Conservation (phyloP, 2,113 vertebrate species). For the Pygoscelis adeliae region DNA sequence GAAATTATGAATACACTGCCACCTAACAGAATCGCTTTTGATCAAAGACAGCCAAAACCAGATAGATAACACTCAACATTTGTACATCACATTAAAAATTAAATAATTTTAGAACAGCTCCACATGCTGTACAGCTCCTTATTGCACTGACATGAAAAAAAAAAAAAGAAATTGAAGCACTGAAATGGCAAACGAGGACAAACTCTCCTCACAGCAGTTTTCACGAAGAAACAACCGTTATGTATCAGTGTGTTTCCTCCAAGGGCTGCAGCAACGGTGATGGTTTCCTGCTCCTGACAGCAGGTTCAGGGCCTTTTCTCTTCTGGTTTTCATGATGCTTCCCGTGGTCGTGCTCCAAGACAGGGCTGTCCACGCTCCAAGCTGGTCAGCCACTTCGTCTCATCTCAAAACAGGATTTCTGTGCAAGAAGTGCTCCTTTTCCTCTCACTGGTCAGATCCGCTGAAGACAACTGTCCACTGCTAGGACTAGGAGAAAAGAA, state of each 20-base stretch:
- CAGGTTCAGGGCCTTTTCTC: background rate
- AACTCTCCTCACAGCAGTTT: background rate
- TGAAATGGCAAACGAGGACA: background rate
- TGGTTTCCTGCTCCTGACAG: background rate
- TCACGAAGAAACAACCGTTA: background rate
- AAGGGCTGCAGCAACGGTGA: background rate
- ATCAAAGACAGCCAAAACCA: background rate
- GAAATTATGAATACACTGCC: background rate
- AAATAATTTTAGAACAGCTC: background rate
- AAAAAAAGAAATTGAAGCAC: background rate
- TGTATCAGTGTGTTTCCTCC: background rate
- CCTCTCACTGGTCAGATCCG: background rate
- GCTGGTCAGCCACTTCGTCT: background rate
- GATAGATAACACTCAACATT: background rate
- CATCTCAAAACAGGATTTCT: background rate
- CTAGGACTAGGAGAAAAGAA: conserved; percentile 30
- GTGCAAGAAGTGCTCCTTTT: background rate
- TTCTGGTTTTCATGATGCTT: background rate
- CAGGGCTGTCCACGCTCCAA: background rate
- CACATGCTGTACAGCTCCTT: background rate
- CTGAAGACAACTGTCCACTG: background rate
- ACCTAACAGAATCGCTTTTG: background rate
- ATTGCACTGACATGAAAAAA: background rate
- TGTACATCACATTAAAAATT: background rate
- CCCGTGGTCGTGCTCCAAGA: background rate